phyloP scores from a whole-genome alignment of 2,797 vertebrate genomes.

The Gambelia wislizenii region DNA sequence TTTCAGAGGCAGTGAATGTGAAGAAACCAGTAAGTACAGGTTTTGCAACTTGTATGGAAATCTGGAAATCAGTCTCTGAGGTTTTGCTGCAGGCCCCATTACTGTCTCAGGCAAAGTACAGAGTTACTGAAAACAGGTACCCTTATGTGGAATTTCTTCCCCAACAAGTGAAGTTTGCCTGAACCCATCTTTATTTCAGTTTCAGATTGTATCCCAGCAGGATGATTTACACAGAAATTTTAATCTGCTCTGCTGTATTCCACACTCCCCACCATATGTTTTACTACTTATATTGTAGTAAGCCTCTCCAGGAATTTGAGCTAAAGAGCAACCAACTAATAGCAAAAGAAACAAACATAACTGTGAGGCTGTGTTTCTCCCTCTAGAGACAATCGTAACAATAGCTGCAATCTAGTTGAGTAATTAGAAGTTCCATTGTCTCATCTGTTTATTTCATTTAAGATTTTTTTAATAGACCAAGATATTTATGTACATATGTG shows the following conservation, averaged over 20 bases:
- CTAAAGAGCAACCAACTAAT: background rate
- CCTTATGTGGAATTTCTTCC: background rate
- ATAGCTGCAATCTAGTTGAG: background rate
- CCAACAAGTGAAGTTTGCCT: background rate
- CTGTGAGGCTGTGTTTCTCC: background rate
- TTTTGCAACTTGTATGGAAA: background rate
- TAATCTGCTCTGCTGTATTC: background rate
- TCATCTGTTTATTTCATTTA: background rate
- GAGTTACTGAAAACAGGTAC: background rate
- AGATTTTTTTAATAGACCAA: background rate
- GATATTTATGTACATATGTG: background rate
- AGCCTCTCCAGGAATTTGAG: background rate
- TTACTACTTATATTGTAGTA: background rate
- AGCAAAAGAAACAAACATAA: background rate
- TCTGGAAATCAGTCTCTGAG: too few species aligned
- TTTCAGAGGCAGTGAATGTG: too few species aligned
- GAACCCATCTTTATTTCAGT: background rate
- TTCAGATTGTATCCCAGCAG: background rate
- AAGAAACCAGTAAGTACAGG: background rate
- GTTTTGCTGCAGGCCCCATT: background rate
- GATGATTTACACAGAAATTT: background rate
- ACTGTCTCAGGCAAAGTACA: background rate
- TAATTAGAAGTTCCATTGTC: background rate
- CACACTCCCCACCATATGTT: background rate
- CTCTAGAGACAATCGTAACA: background rate